Conservation (phyloP, 2,888 invertebrate species). For the Aricia artaxerxes region DNA sequence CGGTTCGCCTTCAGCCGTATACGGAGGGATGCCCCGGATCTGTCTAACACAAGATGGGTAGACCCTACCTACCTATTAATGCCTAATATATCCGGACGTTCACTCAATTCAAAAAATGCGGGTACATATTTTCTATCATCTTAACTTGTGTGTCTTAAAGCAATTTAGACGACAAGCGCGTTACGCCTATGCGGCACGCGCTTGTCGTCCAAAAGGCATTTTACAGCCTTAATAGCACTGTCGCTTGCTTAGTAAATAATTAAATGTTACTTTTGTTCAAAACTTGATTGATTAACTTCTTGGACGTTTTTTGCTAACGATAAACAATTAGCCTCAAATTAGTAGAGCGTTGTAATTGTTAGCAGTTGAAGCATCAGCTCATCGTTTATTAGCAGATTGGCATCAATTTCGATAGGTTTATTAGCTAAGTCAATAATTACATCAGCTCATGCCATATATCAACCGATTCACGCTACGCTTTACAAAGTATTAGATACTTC, state of each 20-base stretch:
- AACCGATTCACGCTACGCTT: not conserved
- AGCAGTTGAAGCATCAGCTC: not conserved
- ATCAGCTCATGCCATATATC: not conserved
- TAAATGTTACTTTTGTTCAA: not conserved
- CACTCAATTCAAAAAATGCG: too few relatives aligned
- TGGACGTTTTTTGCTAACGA: not conserved
- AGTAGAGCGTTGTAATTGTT: slow-evolving; percentile 14
- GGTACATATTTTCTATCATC: too few relatives aligned
- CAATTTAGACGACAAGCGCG: too few relatives aligned
- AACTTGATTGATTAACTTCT: not conserved
- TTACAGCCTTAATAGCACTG: not conserved
- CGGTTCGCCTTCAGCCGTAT: too few relatives aligned
- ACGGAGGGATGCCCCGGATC: too few relatives aligned
- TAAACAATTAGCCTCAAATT: slow-evolving; percentile 3
- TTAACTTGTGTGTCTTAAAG: too few relatives aligned
- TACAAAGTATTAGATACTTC: not conserved
- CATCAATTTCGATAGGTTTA: not conserved
- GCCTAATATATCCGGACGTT: too few relatives aligned
- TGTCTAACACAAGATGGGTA: too few relatives aligned
- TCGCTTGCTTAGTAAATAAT: not conserved
- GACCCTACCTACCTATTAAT: too few relatives aligned
- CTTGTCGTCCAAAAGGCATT: not conserved
- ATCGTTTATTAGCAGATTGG: not conserved
- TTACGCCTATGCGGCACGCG: too few relatives aligned
- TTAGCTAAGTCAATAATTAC: not conserved